Conservation (phyloP, 2,113 vertebrate genomes). For the Pseudonaja textilis region DNA sequence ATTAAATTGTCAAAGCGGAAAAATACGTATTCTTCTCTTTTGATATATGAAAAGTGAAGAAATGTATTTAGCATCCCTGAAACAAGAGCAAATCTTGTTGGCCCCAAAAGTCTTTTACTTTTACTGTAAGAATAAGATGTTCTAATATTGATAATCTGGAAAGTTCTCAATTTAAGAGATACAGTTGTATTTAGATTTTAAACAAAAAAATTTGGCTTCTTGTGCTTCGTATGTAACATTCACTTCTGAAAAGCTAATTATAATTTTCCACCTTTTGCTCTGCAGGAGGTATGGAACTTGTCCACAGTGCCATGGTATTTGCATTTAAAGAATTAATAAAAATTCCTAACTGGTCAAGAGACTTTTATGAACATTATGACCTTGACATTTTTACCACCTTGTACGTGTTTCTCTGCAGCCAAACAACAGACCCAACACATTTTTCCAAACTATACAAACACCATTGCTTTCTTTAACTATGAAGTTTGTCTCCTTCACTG, state of each 20-base stretch:
- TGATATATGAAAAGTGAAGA: neutral
- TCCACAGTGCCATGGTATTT: conserved; percentile 63
- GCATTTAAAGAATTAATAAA: conserved; percentile 82
- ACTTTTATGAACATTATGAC: conserved; percentile 66
- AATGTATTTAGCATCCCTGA: neutral
- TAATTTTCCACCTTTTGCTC: conserved; percentile 49
- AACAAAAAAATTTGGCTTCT: conserved; percentile 5
- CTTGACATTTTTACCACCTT: conserved; percentile 69
- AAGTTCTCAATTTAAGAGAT: neutral
- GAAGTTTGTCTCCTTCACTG: neutral
- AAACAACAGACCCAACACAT: conserved; percentile 57
- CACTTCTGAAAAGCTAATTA: conserved; percentile 36
- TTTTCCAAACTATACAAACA: conserved; percentile 58
- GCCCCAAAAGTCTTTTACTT: neutral
- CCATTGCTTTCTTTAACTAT: neutral
- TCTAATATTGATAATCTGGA: neutral
- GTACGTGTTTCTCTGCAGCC: conserved; percentile 57
- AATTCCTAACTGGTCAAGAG: conserved; percentile 72
- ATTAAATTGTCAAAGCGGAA: neutral
- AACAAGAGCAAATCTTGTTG: neutral
- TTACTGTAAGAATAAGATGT: neutral
- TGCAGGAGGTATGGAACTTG: conserved; percentile 66
- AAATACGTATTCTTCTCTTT: neutral
- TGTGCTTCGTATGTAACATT: rapidly evolving
- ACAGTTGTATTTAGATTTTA: neutral